Conservation (phyloP, 2,888 invertebrate genomes). For the Griposia aprilina region DNA sequence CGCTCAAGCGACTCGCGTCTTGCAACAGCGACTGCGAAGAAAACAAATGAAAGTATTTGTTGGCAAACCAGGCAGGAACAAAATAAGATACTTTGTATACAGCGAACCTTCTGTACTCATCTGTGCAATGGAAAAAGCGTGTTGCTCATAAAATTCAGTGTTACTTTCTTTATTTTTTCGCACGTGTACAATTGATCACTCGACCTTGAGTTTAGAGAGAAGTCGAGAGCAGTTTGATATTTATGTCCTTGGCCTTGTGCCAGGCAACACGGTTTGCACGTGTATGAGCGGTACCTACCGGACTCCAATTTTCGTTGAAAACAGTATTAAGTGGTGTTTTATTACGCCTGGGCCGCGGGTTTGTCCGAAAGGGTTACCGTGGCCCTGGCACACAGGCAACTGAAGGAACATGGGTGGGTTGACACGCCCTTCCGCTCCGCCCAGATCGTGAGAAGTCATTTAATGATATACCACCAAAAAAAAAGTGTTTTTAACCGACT, state of each 20-base stretch:
- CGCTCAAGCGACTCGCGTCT: too few relatives aligned
- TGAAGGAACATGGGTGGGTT: too few relatives aligned
- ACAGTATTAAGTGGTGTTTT: too few relatives aligned
- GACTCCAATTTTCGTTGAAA: not conserved
- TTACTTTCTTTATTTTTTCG: conserved; percentile 49
- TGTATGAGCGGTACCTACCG: not conserved
- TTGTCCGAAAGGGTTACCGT: too few relatives aligned
- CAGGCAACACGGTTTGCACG: not conserved
- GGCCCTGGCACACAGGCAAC: too few relatives aligned
- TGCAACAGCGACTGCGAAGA: too few relatives aligned
- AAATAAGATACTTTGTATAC: not conserved
- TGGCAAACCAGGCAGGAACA: not conserved
- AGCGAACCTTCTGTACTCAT: conserved; percentile 24
- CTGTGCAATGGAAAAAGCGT: conserved; percentile 26
- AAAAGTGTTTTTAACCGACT: too few relatives aligned
- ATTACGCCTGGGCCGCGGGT: too few relatives aligned
- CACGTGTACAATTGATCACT: conserved; percentile 58
- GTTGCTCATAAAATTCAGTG: conserved; percentile 45
- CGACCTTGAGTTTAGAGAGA: conserved; percentile 40
- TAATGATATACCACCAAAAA: too few relatives aligned
- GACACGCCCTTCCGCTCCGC: too few relatives aligned
- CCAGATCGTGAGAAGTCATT: too few relatives aligned
- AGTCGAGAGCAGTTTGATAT: conserved; percentile 35
- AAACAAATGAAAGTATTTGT: not conserved
- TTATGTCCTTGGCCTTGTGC: conserved; percentile 28